Base-by-base conservation (phyloP, 2,797 vertebrate genomes). In the Balearica regulorum region DNA sequence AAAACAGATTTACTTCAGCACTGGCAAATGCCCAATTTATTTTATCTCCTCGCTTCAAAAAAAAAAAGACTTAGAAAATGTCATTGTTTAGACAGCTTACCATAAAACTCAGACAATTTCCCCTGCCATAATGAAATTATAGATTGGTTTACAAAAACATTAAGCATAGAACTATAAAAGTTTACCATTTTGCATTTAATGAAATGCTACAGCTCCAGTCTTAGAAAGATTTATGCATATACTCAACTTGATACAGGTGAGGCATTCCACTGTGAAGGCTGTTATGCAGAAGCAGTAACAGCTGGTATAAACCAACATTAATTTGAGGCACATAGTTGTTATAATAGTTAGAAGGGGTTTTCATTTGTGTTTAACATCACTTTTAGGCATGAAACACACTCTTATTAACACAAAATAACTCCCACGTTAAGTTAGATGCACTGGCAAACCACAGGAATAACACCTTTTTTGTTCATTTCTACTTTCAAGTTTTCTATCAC, bases 71-170 rank as follows among this genome's bases (percentile, higher is more conserved):
- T 53, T 77, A 24, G 9, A 66, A 91, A 85, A 22, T 24, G 14
- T 39, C 39, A 57, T 60, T 87, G 48, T 73, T 87, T 49, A 92
- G 37, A 70, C 44, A 80, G 16, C 20, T 89, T 77, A 85, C 33
- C 64, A 87, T 85, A 85, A 85, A 91, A 37, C 28, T 91, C 75
- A 78, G 21, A 75, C 37, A 85, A 81, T 80, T 89, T 91, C 41
- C 82, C 20, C 31, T 70, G 15, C 39, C 84, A 77, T 89, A 82
- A 91, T 76, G 51, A 89, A 94, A 76, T 86, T 89, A 73, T 12
- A 90, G 57, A 92, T 66, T 68, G 58, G 66, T 87, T 93, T 93
- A 89, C 80, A 93, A 90, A 94, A 92, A 58, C 55, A 80, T 25
- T 85, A 89, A 77, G 44, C 25, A 4, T 21, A 90, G 41, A 87